Percentiles rank a stretch among this genome's conserved stretches.
Evolutionary conservation across 2,113 vertebrate species (phyloP).

Genomic region (Lophochroa leadbeateri): DNA sequence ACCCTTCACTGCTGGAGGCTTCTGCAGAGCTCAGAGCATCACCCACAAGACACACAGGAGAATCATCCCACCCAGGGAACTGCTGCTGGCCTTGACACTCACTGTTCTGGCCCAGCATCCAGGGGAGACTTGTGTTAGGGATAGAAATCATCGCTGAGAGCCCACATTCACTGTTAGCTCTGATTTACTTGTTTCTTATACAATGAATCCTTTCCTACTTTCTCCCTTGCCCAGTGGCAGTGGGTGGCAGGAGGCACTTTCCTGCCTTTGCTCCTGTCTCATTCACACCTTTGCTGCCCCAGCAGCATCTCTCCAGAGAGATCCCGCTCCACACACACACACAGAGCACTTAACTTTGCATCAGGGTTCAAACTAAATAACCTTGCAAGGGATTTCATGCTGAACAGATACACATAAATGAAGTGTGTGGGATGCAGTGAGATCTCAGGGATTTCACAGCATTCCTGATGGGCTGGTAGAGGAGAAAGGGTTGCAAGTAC

Average conservation of each 20-base stretch:
- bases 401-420: not conserved
- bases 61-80: not conserved
- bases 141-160: not conserved
- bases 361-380: not conserved
- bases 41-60: not conserved
- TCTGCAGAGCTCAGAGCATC: not conserved
- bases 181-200: too few species aligned
- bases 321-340: accelerated
- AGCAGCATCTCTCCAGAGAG: not conserved
- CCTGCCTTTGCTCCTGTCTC: not conserved
- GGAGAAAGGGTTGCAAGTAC: not conserved
- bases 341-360: not conserved
- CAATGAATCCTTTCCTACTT: not conserved
- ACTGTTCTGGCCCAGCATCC: too few species aligned
- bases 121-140: too few species aligned
- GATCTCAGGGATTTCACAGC: not conserved
- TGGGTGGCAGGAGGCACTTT: not conserved
- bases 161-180: not conserved
- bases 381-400: not conserved
- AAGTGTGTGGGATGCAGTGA: not conserved
- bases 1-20: not conserved
- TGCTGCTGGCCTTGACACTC: not conserved
- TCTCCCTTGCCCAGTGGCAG: not conserved
- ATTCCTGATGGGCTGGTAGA: not conserved
- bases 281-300: not conserved